These are phyloP conservation scores for Brachionus plicatilis DNA, from an alignment of 1,140 invertebrate species.

Conservation along the genomic window DNA sequence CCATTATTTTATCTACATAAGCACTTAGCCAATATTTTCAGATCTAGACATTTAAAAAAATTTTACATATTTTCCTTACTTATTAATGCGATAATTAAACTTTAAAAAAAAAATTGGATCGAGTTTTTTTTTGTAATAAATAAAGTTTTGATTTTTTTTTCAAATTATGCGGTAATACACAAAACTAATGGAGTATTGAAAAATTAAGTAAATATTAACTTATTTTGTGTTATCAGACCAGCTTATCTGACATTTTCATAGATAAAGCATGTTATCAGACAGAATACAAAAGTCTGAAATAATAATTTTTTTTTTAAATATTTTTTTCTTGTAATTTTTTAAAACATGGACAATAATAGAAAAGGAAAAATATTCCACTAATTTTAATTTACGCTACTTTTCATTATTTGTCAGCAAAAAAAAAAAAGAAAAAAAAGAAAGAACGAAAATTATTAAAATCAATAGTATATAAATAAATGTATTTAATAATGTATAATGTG, in stretches of 20 bases:
- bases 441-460: background rate
- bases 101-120: too few species aligned
- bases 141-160: too few species aligned
- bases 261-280: background rate
- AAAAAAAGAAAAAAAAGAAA: background rate
- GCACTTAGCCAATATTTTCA: too few species aligned
- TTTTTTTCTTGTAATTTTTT: background rate
- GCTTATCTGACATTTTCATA: background rate
- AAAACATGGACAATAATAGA: background rate
- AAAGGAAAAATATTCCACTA: background rate
- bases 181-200: background rate
- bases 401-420: background rate
- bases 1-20: too few species aligned
- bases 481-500: background rate
- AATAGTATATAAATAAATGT: background rate
- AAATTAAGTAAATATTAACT: background rate
- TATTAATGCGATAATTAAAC: too few species aligned
- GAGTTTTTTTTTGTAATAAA: too few species aligned
- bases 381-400: background rate
- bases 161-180: background rate
- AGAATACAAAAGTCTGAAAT: background rate
- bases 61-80: too few species aligned
- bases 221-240: background rate
- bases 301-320: background rate
- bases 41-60: too few species aligned